Evolutionary conservation across 2,888 invertebrate species (phyloP), one percentile per base, ranked within the genome.

Genomic region (Scaptomyza reducta): DNA sequence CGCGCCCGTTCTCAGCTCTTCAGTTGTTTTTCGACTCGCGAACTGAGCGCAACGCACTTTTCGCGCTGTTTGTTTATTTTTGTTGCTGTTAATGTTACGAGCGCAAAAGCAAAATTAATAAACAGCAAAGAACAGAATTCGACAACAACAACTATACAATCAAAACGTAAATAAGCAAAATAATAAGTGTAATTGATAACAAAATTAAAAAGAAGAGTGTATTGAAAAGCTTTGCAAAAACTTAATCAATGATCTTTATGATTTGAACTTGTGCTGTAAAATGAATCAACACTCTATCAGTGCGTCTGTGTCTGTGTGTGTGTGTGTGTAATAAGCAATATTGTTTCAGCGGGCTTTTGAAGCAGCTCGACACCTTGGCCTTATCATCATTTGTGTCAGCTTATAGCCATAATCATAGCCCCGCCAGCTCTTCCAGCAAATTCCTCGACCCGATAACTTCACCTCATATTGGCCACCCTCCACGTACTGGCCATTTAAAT

Each of bases 341-440:
- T 31, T 16, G 33, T 49, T 53, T 70, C 31, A 46, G 31, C 41
- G 33, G n/a, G 42, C 27, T 6, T 10, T 31, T 45, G 53, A 57
- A 41, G 71, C 41, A 64, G 77, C 66, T 49, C 58, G 61, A 62
- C 74, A 74, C 74, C 77, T 73, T 49, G 88, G 80, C 35, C 95
- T 91, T 60, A 95, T 93, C 93, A 95, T 93, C 93, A 95, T 95
- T 81, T 93, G 93, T 0, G 94, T 93, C 74, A 93, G 92, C 69
- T 93, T 92, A 7, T 95, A 92, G 7, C 95, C 95, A 54, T 93
- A 93, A 71, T 92, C 93, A 1, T 95, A 93, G 0, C 94, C 95
- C 59, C 93, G 93, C 91, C 94, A 95, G 18, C 94, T 94, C 73
- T 94, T 94, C 95, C 95, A 95, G 80, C 95, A 95, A 74, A 95